Evolutionary conservation across 2,888 invertebrate genomes (phyloP).

Genomic region (Myathropa florea): DNA sequence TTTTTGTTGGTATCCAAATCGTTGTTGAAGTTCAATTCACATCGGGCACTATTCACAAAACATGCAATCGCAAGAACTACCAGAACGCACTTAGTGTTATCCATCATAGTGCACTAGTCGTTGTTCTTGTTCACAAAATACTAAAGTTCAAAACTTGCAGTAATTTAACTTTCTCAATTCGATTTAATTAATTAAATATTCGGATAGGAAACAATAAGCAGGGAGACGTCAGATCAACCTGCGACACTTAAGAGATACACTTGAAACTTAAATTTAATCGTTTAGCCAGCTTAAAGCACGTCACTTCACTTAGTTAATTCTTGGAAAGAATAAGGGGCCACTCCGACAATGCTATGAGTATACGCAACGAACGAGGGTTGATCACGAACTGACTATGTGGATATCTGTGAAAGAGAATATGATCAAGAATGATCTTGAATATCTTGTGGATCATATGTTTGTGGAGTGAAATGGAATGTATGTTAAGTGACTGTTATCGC

Average conservation of each 20-base stretch:
- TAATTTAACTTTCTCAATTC: conserved; percentile 18
- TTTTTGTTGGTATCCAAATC: conserved; percentile 79
- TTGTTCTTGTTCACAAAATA: not conserved
- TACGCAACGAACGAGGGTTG: conserved; percentile 44
- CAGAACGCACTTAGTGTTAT: not conserved
- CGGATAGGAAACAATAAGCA: conserved; percentile 2
- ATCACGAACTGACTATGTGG: conserved; percentile 35
- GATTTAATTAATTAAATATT: conserved; percentile 43
- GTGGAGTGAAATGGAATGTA: conserved; percentile 11
- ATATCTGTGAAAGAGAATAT: conserved; percentile 9
- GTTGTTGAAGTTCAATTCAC: conserved; percentile 75
- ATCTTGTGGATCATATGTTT: conserved; percentile 11
- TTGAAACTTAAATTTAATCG: conserved; percentile 16
- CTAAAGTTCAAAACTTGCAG: not conserved
- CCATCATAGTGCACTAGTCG: conserved; percentile 14
- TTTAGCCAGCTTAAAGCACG: conserved; percentile 21
- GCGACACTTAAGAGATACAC: not conserved
- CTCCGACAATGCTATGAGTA: conserved; percentile 17
- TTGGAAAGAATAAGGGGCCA: not conserved
- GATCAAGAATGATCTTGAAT: conserved; percentile 41
- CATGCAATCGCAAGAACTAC: conserved; percentile 9
- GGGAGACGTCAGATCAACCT: not conserved
- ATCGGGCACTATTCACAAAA: conserved; percentile 8
- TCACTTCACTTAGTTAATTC: not conserved
- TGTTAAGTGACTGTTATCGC: not conserved